Base-by-base conservation (phyloP, 2,113 vertebrate species). In the Sitta europaea region DNA sequence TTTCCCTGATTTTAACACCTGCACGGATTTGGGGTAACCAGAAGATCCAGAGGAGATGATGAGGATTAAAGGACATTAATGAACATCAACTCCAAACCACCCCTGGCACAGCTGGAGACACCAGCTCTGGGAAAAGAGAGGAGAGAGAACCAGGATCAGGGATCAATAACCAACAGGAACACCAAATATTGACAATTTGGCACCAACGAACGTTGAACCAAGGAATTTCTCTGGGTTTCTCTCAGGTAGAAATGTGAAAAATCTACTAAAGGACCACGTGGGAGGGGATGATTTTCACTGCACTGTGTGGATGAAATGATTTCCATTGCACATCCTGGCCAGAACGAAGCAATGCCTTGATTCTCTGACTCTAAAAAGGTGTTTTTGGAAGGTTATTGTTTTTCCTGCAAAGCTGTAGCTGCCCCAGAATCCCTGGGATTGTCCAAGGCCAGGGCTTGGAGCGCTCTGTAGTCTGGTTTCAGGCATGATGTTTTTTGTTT, bases 261-360 rank as follows among this genome's bases (percentile, higher is more conserved):
- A 47, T 48, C 28, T 7, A 2, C 2, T 4, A 7, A 22, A 47
- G 17, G 19, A 10, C 6, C 9, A 0, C 1, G 51, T 4, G 77
- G 6, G 62, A 5, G 14, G 42, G n/a, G 77, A 11, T 8, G 42
- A 17, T 33, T 38, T 47, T 48, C 42, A 8, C 63, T 67, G 40
- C n/a, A 22, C 48, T 9, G 22, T 27, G 28, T 8, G 63, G n/a
- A 27, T 57, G 17, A 18, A 33, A 33, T 33, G 0, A 12, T 38
- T 80, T 18, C 63, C 18, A 4, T 13, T 4, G 12, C 10, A 27
- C 27, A 8, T 27, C 22, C 51, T 17, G 22, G 42, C 42, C n/a
- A 12, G 53, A 48, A 58, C 14, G 18, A 48, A 58, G 9, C 0
- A 17, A 28, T 5, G 13, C 5, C 14, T 48, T 9, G 3, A n/a